Percentiles rank a stretch among this genome's conserved stretches.
Conservation (phyloP, 2,113 vertebrate genomes). For the Rostratula benghalensis region DNA sequence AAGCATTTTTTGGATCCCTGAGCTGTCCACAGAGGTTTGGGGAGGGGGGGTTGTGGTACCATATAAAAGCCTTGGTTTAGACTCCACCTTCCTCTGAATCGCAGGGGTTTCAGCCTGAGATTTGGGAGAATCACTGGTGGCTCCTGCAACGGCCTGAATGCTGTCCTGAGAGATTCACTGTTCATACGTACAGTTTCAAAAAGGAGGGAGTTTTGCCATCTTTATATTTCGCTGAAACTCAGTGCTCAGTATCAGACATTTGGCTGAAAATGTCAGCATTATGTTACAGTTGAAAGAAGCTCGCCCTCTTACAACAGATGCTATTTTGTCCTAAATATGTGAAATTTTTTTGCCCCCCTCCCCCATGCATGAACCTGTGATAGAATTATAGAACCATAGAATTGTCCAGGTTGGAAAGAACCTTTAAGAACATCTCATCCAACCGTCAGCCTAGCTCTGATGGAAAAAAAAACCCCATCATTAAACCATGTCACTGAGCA, state of each 20-base stretch:
- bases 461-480: too few species aligned
- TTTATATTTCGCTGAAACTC: neutral
- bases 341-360: neutral
- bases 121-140: neutral
- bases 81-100: neutral
- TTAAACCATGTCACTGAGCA: too few species aligned
- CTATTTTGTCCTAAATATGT: neutral
- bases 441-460: too few species aligned
- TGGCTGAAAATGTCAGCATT: neutral
- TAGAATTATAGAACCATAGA: too few species aligned
- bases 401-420: too few species aligned
- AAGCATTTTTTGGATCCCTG: neutral
- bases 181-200: accelerated
- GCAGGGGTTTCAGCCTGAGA: neutral
- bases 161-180: neutral
- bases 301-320: neutral
- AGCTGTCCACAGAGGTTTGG: neutral
- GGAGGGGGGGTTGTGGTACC: too few species aligned
- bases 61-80: neutral
- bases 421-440: too few species aligned
- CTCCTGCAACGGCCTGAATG: neutral
- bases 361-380: accelerated
- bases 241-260: neutral
- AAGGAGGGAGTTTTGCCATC: neutral
- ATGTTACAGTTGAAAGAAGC: neutral